These are phyloP conservation scores for Gambusia holbrooki DNA, from an alignment of 2,113 vertebrate genomes.

Conservation along the genomic window DNA sequence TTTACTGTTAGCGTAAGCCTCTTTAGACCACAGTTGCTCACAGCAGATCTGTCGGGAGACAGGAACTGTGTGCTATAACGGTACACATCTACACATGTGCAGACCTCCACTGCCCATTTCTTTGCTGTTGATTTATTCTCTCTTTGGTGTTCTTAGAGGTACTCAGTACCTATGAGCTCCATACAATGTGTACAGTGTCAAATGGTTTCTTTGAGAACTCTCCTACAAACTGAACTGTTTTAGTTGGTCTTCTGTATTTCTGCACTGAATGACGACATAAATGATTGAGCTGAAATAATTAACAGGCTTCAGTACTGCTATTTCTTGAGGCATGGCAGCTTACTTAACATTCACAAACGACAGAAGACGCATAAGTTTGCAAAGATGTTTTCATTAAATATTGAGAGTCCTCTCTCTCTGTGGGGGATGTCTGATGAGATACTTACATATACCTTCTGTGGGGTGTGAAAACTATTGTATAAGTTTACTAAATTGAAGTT, in stretches of 20 bases:
- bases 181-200: constrained; percentile 50
- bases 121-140: constrained; percentile 61
- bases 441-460: background rate
- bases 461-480: background rate
- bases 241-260: background rate
- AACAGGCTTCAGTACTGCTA: background rate
- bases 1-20: background rate
- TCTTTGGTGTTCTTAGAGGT: constrained; percentile 32
- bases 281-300: background rate
- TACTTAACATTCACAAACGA: background rate
- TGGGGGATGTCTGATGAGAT: background rate
- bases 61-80: constrained; percentile 46
- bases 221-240: background rate
- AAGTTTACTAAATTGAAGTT: background rate
- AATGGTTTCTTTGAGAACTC: constrained; percentile 27
- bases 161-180: constrained; percentile 33
- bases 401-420: background rate
- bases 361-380: background rate
- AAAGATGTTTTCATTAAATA: background rate
- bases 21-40: constrained; percentile 27
- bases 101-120: constrained; percentile 52
- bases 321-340: background rate
- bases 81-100: constrained; percentile 61
- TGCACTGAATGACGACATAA: background rate
- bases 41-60: constrained; percentile 31